Evolutionary conservation across 1,140 invertebrate genomes (phyloP).

Genomic region (Drosophila punjabiensis): DNA sequence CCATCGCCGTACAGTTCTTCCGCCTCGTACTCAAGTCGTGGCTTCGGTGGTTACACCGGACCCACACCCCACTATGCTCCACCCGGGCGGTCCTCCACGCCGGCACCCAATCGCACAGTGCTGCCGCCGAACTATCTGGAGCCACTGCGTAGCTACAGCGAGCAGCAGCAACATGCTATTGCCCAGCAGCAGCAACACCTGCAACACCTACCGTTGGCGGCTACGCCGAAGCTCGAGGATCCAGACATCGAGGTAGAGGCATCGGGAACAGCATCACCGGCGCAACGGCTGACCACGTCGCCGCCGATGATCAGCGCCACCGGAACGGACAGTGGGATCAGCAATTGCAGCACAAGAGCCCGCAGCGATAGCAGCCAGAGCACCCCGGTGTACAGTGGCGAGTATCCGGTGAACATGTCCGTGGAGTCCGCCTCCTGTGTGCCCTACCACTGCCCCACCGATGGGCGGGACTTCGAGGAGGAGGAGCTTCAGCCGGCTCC

Average conservation of each 20-base stretch:
- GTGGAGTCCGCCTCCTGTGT: constrained; percentile 79
- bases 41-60: constrained; percentile 56
- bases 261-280: constrained; percentile 31
- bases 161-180: constrained; percentile 30
- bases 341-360: constrained; percentile 74
- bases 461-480: constrained; percentile 71
- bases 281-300: constrained; percentile 67
- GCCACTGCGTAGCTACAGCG: constrained; percentile 50
- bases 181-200: constrained; percentile 13
- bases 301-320: constrained; percentile 79
- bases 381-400: constrained; percentile 75
- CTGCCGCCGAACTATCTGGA: constrained; percentile 72
- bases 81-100: constrained; percentile 60
- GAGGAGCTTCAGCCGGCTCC: constrained; percentile 47
- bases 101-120: constrained; percentile 73
- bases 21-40: constrained; percentile 48
- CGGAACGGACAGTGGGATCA: constrained; percentile 80
- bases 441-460: constrained; percentile 71
- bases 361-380: constrained; percentile 79
- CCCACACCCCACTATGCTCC: constrained; percentile 58
- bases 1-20: constrained; percentile 64
- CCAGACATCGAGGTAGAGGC: constrained; percentile 45
- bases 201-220: constrained; percentile 24
- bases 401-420: constrained; percentile 79
- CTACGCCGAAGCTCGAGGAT: constrained; percentile 63